Percentiles rank a stretch among this genome's conserved stretches.
Conservation (phyloP, 2,113 vertebrate genomes). For the Otus sunia region DNA sequence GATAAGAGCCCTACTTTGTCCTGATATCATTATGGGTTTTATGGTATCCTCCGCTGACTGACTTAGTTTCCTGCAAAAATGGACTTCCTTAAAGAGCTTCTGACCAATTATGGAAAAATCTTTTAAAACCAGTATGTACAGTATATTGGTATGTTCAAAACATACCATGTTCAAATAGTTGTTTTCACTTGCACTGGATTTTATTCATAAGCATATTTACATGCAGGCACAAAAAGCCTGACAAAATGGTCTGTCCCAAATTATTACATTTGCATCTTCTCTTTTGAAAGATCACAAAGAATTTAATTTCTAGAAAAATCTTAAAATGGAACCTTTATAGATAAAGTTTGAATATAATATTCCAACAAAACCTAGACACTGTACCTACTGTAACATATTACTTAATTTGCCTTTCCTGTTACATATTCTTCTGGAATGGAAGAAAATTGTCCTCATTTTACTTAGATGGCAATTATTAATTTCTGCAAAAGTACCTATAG, state of each 20-base stretch:
- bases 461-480: neutral
- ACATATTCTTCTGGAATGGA: neutral
- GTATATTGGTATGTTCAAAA: neutral
- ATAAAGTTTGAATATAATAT: neutral
- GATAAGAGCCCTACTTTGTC: slow-evolving; percentile 58
- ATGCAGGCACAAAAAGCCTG: neutral
- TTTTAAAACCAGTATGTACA: neutral
- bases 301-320: neutral
- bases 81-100: neutral
- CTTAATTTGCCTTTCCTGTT: neutral
- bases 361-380: neutral
- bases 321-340: neutral
- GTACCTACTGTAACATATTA: rapidly evolving
- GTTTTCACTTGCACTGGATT: neutral
- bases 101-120: neutral
- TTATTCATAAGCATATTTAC: neutral
- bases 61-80: neutral
- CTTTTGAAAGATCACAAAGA: neutral
- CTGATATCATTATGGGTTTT: neutral
- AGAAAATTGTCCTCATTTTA: neutral
- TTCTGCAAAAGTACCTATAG: neutral
- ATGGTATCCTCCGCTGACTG: neutral
- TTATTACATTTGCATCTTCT: neutral
- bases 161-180: neutral
- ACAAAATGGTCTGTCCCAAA: neutral